Evolutionary conservation across 2,113 vertebrate genomes (phyloP), one percentile per base, ranked within the genome.

Genomic region (Poeciliopsis occidentalis): DNA sequence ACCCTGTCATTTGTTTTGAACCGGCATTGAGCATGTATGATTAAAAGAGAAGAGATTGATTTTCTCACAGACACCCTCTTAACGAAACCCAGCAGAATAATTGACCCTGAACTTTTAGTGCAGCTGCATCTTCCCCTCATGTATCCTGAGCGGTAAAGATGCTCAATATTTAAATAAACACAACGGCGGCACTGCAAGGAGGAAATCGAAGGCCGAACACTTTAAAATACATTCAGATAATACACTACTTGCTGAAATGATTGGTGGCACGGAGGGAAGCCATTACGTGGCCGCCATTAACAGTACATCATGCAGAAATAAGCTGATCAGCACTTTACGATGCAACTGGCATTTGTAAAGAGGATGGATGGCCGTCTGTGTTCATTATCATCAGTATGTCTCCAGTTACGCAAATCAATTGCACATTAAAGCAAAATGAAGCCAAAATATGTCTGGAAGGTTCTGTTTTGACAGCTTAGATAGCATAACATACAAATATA

Each of bases 121-220:
- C 79, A 65, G 4, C 64, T 37, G 75, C 84, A 69, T 83, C 76
- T 61, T 77, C 67, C 69, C 72, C 66, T 73, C 78, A 68, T 69
- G 63, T 54, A 61, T 76, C 83, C 70, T 26, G 6, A 3, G 44
- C 44, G 0, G 85, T 80, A 92, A 87, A 84, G 79, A 82, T 85
- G 78, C 79, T 86, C 80, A 76, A 86, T 91, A 86, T 83, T 89
- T 89, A 85, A 87, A 91, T 87, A 89, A 89, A 88, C 81, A 89
- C 83, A 85, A 85, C 89, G 26, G 79, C 77, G 69, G 57, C 44
- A 27, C 75, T 3, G 61, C 81, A 61, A 85, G 83, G 82, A 82
- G 78, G 29, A 85, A 90, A 90, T 91, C 81, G 83, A 92, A 83
- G 7, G 68, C 51, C 63, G 15, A 34, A 15, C 34, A 29, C 69